Evolutionary conservation across 2,888 invertebrate species (phyloP).

Genomic region (Allolobophora icterica): DNA sequence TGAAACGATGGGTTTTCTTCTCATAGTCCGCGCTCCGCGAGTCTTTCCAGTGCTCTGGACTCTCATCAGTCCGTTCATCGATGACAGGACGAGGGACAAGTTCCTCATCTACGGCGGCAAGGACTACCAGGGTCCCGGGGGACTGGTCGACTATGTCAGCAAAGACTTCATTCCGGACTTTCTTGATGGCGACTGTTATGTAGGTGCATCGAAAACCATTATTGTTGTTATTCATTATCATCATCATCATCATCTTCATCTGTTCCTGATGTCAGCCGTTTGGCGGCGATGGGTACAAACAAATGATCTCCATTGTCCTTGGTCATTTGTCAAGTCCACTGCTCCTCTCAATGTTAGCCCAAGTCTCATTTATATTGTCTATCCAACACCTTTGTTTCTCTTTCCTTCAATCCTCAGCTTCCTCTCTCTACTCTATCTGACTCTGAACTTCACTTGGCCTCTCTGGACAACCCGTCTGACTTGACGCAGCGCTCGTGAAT

Average conservation of each 20-base stretch:
- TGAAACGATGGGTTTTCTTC: constrained; percentile 88
- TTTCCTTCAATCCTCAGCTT: too few species aligned
- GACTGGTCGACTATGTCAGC: constrained; percentile 83
- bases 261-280: too few species aligned
- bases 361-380: too few species aligned
- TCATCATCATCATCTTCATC: neutral
- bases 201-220: constrained; percentile 65
- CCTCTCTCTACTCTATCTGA: too few species aligned
- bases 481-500: too few species aligned
- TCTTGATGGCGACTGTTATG: constrained; percentile 87
- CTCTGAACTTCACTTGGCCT: too few species aligned
- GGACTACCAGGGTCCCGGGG: constrained; percentile 82
- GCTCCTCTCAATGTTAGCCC: too few species aligned
- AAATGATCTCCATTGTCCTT: neutral
- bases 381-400: too few species aligned
- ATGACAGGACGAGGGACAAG: constrained; percentile 89
- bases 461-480: too few species aligned
- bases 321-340: too few species aligned
- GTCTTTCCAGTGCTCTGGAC: constrained; percentile 96
- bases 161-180: constrained; percentile 87
- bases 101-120: constrained; percentile 90
- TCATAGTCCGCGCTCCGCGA: constrained; percentile 88
- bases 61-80: constrained; percentile 90
- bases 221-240: neutral
- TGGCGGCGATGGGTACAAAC: neutral